Conservation (phyloP, 2,113 vertebrate genomes). For the Corynorhinus townsendii region DNA sequence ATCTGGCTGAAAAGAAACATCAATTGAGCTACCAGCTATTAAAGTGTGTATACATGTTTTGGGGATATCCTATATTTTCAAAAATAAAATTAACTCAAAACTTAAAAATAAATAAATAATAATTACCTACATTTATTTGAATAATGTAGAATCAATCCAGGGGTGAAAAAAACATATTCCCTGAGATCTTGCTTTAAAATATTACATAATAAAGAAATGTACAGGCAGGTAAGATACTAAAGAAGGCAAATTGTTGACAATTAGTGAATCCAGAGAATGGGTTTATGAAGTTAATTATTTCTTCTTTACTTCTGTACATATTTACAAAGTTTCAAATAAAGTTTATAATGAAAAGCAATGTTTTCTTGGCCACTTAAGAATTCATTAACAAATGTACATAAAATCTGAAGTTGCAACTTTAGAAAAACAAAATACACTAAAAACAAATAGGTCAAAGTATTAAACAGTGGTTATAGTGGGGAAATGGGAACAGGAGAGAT, state of each 20-base stretch:
- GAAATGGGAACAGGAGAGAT: not conserved
- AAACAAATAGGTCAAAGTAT: slow-evolving; percentile 12
- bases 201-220: not conserved
- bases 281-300: not conserved
- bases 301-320: not conserved
- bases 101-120: not conserved
- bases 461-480: not conserved
- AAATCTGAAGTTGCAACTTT: not conserved
- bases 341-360: not conserved
- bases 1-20: no score
- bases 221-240: not conserved
- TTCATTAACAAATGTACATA: not conserved
- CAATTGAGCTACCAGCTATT: no score
- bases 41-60: no score
- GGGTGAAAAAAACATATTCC: not conserved
- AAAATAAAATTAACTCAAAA: not conserved
- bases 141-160: not conserved
- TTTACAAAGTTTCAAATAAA: slow-evolving; percentile 31
- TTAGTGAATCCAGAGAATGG: not conserved
- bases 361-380: not conserved
- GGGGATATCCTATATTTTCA: not conserved
- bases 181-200: slow-evolving; percentile 7
- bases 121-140: not conserved
- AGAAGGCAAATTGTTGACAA: not conserved
- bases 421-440: slow-evolving; percentile 35